Conservation (phyloP, 1,140 invertebrate species). For the Tetramorium simillimum region DNA sequence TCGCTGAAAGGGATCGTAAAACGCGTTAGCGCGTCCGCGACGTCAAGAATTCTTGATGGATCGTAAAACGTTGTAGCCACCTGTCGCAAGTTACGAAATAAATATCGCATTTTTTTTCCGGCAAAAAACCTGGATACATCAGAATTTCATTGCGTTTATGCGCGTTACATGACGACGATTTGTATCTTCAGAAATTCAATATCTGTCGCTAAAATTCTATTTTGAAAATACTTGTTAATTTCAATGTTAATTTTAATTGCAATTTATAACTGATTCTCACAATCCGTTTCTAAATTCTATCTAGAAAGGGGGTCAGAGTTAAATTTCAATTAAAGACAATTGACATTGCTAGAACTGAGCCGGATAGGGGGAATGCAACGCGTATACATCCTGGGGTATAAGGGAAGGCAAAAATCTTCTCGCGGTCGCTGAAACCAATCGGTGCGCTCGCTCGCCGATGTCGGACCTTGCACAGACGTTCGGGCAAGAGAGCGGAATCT, state of each 20-base stretch:
- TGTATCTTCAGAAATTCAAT: background rate
- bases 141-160: background rate
- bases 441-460: constrained; percentile 24
- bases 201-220: background rate
- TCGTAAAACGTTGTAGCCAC: no score
- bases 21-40: background rate
- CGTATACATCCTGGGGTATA: background rate
- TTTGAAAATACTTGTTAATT: background rate
- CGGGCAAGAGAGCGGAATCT: constrained; percentile 36
- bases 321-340: background rate
- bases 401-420: constrained; percentile 61
- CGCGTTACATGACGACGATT: background rate
- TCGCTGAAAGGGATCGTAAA: constrained; percentile 7
- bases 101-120: background rate
- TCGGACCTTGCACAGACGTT: constrained; percentile 6
- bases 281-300: background rate
- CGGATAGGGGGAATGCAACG: background rate
- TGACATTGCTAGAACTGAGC: background rate
- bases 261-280: background rate
- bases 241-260: background rate
- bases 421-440: constrained; percentile 51
- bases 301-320: background rate
- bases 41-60: background rate
- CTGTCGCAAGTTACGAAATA: background rate
- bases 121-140: background rate